Percentiles rank a stretch among this genome's conserved stretches.
These are phyloP conservation scores for Sceloporus tristichus DNA, from an alignment of 2,113 vertebrate genomes.

Conservation along the genomic window DNA sequence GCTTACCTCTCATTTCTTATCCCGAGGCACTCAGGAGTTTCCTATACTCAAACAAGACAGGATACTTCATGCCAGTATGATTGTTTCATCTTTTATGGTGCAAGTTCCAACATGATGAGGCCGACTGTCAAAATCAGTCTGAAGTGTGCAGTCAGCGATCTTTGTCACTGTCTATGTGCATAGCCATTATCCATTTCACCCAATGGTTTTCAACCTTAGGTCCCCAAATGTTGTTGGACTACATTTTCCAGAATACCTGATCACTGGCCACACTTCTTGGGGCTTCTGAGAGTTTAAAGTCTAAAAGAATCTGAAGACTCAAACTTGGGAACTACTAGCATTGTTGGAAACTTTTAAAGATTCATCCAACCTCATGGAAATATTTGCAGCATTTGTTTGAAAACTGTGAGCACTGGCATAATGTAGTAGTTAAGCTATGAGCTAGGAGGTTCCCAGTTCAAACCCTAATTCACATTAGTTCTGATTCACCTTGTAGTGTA, in stretches of 20 bases:
- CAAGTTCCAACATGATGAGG: not conserved
- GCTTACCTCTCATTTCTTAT: not conserved
- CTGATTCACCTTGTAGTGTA: too few relatives aligned
- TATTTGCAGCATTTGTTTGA: not conserved
- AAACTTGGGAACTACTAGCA: not conserved
- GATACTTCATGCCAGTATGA: not conserved
- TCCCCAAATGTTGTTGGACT: not conserved
- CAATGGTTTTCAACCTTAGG: not conserved
- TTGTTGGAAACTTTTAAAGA: not conserved
- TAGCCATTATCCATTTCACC: too few relatives aligned
- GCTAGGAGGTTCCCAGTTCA: not conserved
- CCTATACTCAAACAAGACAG: not conserved
- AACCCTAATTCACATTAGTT: not conserved
- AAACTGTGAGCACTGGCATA: not conserved
- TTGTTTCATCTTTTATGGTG: not conserved
- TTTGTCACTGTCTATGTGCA: not conserved
- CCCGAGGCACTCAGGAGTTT: not conserved
- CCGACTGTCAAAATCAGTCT: slow-evolving; percentile 8
- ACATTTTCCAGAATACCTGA: not conserved
- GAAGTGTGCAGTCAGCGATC: too few relatives aligned
- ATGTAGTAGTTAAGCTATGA: not conserved
- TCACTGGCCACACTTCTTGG: not conserved
- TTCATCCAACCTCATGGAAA: not conserved
- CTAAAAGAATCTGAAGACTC: not conserved
- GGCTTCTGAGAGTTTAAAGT: not conserved